phyloP scores from a whole-genome alignment of 2,113 vertebrate genomes.

The Atrichornis clamosus region DNA sequence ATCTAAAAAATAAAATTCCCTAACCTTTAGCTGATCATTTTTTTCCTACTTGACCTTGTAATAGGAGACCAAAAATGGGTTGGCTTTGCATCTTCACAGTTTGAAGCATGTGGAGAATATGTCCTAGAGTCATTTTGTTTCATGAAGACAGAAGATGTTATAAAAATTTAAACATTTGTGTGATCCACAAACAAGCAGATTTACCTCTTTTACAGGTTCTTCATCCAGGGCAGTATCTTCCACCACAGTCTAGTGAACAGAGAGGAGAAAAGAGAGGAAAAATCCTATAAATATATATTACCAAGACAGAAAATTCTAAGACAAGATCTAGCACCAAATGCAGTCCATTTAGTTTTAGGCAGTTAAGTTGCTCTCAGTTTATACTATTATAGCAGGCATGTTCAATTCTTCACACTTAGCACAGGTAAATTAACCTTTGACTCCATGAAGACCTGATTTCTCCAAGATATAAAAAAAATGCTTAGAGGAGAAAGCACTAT shows the following conservation, averaged over 20 bases:
- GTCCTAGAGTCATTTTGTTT: background rate
- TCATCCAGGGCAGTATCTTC: conserved; percentile 61
- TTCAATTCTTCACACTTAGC: background rate
- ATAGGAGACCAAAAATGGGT: background rate
- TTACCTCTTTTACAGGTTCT: conserved; percentile 59
- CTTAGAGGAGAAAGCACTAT: background rate
- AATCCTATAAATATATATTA: background rate
- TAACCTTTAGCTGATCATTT: background rate
- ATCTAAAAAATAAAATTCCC: background rate
- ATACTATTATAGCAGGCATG: background rate
- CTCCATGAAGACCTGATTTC: background rate
- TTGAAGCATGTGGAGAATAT: background rate
- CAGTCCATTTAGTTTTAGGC: background rate
- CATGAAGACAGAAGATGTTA: background rate
- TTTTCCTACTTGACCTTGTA: background rate
- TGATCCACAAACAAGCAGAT: background rate
- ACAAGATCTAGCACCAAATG: background rate
- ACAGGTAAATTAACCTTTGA: background rate
- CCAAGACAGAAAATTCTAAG: background rate
- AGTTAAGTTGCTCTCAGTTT: background rate
- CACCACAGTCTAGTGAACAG: conserved; percentile 45
- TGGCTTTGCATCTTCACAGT: background rate
- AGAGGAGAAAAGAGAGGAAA: background rate
- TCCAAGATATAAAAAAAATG: background rate
- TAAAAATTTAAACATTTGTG: background rate